Percentiles rank a stretch among this genome's conserved stretches.
These are phyloP conservation scores for Bembecia ichneumoniformis DNA, from an alignment of 2,888 invertebrate genomes.

Conservation along the genomic window DNA sequence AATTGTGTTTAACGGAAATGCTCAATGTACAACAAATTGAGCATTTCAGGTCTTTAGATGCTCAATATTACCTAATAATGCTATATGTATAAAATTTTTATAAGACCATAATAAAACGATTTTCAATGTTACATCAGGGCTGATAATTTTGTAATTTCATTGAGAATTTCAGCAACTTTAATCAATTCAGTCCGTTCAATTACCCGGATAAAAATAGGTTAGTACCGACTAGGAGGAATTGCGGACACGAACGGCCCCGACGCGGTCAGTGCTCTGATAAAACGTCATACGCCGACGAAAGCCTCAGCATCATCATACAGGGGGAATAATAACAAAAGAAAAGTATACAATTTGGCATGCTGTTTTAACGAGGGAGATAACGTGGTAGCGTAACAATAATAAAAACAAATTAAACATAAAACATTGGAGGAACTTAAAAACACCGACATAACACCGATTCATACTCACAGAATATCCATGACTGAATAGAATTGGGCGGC, in stretches of 20 bases:
- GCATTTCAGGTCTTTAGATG: too few species aligned
- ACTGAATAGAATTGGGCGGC: slow-evolving; percentile 27
- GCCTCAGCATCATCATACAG: slow-evolving; percentile 68
- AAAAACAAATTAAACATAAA: slow-evolving; percentile 30
- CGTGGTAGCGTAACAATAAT: slow-evolving; percentile 68
- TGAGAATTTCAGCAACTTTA: slow-evolving; percentile 6
- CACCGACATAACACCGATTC: slow-evolving; percentile 47
- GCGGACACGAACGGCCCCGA: slow-evolving; percentile 57
- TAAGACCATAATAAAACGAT: too few species aligned
- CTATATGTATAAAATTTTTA: too few species aligned
- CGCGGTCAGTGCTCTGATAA: slow-evolving; percentile 65
- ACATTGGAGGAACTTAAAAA: slow-evolving; percentile 48
- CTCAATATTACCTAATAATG: too few species aligned
- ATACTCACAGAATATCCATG: slow-evolving; percentile 66
- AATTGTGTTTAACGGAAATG: too few species aligned
- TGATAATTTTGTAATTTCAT: neutral
- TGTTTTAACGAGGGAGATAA: slow-evolving; percentile 71
- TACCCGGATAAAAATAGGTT: slow-evolving; percentile 49
- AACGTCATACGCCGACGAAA: slow-evolving; percentile 71
- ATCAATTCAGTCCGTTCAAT: slow-evolving; percentile 11
- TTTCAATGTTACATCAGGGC: too few species aligned
- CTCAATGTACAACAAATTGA: too few species aligned
- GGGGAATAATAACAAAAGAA: slow-evolving; percentile 49
- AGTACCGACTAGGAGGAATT: slow-evolving; percentile 48
- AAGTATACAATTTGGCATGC: slow-evolving; percentile 64